These are phyloP conservation scores for Drosophila robusta DNA, from an alignment of 2,888 invertebrate species.

Conservation along the genomic window DNA sequence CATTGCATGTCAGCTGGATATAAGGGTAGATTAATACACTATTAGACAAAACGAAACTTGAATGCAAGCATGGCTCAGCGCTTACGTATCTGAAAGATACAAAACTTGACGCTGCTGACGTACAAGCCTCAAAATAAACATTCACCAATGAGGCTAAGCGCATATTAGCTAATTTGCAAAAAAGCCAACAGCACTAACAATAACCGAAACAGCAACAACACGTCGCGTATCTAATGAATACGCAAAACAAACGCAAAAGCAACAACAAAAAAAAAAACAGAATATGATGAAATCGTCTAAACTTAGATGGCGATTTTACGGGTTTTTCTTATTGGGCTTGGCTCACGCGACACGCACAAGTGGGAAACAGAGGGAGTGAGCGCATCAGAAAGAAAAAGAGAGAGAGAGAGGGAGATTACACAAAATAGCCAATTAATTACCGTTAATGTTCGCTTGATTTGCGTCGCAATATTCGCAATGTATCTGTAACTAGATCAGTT, in stretches of 20 bases:
- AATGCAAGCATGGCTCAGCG: conserved; percentile 19
- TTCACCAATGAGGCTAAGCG: conserved; percentile 68
- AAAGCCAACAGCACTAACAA: conserved; percentile 26
- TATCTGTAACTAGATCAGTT: conserved; percentile 45
- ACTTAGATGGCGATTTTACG: conserved; percentile 59
- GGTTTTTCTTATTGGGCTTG: conserved; percentile 42
- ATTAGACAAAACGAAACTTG: conserved; percentile 6
- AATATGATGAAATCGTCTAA: conserved; percentile 76
- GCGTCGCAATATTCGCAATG: conserved; percentile 28
- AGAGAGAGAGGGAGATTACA: conserved; percentile 22
- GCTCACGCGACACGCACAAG: conserved; percentile 52
- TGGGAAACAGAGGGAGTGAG: conserved; percentile 3
- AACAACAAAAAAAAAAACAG: conserved; percentile 15
- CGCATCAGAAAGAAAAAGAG: conserved; percentile 10
- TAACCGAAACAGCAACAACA: conserved; percentile 30
- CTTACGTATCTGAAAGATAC: conserved; percentile 27
- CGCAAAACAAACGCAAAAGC: conserved; percentile 50
- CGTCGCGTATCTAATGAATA: conserved; percentile 48
- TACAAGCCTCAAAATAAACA: conserved; percentile 46
- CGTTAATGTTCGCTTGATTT: conserved; percentile 63
- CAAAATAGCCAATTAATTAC: conserved; percentile 69
- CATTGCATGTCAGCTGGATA: conserved; percentile 14
- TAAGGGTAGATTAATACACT: conserved; percentile 11
- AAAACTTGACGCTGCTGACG: conserved; percentile 31
- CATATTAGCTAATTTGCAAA: conserved; percentile 75